Percentiles rank a stretch among this genome's conserved stretches.
phyloP scores from a whole-genome alignment of 1,140 invertebrate species.

The Maconellicoccus hirsutus region DNA sequence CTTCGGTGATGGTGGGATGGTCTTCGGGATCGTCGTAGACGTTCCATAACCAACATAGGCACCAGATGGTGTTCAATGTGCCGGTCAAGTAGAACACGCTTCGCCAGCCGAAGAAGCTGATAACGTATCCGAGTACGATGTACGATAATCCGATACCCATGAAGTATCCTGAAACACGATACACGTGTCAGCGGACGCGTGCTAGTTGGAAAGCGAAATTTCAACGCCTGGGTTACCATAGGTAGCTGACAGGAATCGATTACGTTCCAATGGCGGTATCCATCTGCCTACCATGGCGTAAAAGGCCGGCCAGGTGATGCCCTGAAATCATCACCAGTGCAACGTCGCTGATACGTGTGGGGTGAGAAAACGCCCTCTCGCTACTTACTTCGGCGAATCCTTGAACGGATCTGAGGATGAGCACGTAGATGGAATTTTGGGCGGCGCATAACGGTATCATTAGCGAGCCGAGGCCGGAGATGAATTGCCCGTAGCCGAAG shows the following conservation, averaged over 20 bases:
- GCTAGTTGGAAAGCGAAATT: neutral
- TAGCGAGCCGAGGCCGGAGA: neutral
- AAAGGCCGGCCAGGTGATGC: constrained; percentile 66
- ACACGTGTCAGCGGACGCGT: neutral
- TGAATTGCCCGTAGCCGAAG: neutral
- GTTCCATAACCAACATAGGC: constrained; percentile 55
- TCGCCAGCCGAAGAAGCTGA: constrained; percentile 54
- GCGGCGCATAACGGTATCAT: neutral
- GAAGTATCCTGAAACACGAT: constrained; percentile 38
- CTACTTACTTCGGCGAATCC: constrained; percentile 50
- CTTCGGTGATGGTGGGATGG: constrained; percentile 61
- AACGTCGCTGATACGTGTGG: too few relatives aligned
- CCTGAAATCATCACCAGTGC: neutral
- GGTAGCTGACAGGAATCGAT: constrained; percentile 57
- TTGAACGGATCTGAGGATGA: constrained; percentile 42
- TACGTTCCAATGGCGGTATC: constrained; percentile 68
- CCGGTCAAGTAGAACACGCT: constrained; percentile 61
- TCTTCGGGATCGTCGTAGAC: constrained; percentile 60
- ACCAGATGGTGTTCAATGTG: constrained; percentile 59
- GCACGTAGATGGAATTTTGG: neutral
- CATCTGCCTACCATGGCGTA: constrained; percentile 72
- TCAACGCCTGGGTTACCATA: constrained; percentile 35
- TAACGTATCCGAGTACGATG: constrained; percentile 53
- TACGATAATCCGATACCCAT: constrained; percentile 57
- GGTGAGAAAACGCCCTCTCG: too few relatives aligned